Evolutionary conservation across 2,797 vertebrate species (phyloP), one percentile per base, ranked within the genome.

Genomic region (Lithobates sylvaticus): DNA sequence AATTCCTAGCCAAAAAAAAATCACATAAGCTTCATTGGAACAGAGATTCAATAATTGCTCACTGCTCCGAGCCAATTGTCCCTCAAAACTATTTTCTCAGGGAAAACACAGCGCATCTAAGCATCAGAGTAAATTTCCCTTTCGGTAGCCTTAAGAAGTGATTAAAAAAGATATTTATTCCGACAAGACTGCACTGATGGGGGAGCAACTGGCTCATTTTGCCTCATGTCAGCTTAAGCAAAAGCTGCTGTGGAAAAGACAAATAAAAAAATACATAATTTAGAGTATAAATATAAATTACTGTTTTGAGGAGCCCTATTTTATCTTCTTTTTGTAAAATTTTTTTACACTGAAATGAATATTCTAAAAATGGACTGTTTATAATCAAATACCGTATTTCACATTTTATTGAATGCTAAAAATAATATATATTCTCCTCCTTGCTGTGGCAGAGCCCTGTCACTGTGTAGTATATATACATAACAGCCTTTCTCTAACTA

Each of bases 11-110:
- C 16, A 58, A 42, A 58, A 81, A 75, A 77, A 85, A 81, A 86
- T 47, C 23, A 86, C 79, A 86, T 47, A 71, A 86, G 67, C 85
- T 71, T 82, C 78, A 64, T 29, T 77, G 65, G 67, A 77, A 61
- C 78, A 76, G 50, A 68, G 73, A 86, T 82, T 86, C 85, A 86
- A 82, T 86, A 86, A 86, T 82, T 64, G 79, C 73, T 47, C 39
- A 64, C 65, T 42, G 85, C 85, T 86, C 64, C 78, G 21, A 86
- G 85, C 78, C 44, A 76, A 23, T 82, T 81, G 85, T 86, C 73
- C 79, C 79, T 81, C 65, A 39, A 81, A 86, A 86, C 72, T 68
- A 70, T 86, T 70, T 86, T 86, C 73, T 54, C 65, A 42, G 47
- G 78, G 64, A 86, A 76, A 76, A 76, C 77, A 70, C 27, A 39